Evolutionary conservation across 2,797 vertebrate species (phyloP), one percentile per base, ranked within the genome.

Genomic region (Gallinago solitaria): DNA sequence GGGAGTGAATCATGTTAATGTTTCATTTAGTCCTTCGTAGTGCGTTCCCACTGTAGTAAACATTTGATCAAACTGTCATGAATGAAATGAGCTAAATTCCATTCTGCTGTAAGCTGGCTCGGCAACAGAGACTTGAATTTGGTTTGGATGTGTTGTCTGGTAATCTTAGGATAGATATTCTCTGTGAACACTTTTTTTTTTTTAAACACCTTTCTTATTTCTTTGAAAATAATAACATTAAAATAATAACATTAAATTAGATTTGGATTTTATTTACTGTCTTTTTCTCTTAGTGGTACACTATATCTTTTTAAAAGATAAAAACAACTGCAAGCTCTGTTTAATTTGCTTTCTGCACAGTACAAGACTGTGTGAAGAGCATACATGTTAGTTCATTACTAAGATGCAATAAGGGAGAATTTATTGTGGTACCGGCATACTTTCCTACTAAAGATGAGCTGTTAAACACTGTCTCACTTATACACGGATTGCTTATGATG

Each of bases 371-470:
- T 39, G 75, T 83, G 90, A 92, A 96, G 51, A 70, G 12, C 30
- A 54, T 39, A 33, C 8, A n/a, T 83, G 39, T 89, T 54, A 81
- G 39, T 92, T 88, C 51, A 75, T 93, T 79, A 76, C 41, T 35
- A 75, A 82, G 53, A 57, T 89, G 63, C 6, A 89, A n/a, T 90
- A 91, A 87, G 57, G 77, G n/a, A 89, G 51, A 84, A 86, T 69
- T 83, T 83, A 53, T 51, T 89, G 77, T 77, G 53, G 48, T 60
- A 73, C 80, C 83, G 86, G 54, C 25, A 56, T 47, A 24, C 20
- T 95, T 86, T 68, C 21, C 48, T 91, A 32, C 75, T 96, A 91
- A 92, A 87, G 83, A 95, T 85, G 74, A 75, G 33, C 79, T 95
- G 54, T 87, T 91, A 97, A 97, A 89, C 64, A 63, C 37, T 48